Evolutionary conservation across 2,113 vertebrate species (phyloP).

Genomic region (Acinonyx jubatus): DNA sequence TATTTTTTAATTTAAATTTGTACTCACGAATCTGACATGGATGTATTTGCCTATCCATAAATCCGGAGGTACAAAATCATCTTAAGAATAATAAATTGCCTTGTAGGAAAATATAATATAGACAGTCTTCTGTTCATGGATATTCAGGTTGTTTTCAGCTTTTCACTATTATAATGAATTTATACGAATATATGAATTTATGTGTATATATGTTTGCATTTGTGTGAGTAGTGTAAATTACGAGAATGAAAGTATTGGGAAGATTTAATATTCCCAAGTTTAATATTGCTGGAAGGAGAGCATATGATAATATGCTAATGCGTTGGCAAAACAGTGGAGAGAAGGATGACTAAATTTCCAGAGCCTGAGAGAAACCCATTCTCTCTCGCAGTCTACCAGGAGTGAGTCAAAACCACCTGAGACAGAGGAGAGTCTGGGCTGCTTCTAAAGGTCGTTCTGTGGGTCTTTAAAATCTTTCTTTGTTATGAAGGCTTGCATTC

Average conservation of each 20-base stretch:
- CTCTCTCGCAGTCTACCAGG: neutral
- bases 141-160: neutral
- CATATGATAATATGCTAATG: neutral
- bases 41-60: neutral
- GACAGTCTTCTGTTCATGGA: neutral
- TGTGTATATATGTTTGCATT: neutral
- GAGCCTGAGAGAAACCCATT: neutral
- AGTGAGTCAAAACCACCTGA: neutral
- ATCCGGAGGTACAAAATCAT: neutral
- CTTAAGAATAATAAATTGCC: slow-evolving; percentile 17
- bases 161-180: neutral
- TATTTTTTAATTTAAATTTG: slow-evolving; percentile 47
- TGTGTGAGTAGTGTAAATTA: neutral
- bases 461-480: neutral
- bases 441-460: neutral
- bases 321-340: neutral
- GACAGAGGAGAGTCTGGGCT: neutral
- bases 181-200: neutral
- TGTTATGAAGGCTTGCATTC: neutral
- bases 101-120: slow-evolving; percentile 5
- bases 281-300: neutral
- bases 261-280: neutral
- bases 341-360: neutral
- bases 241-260: neutral
- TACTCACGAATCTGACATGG: neutral